Percentiles rank a stretch among this genome's conserved stretches.
phyloP scores from a whole-genome alignment of 2,797 vertebrate genomes.

The Xiphophorus birchmanni region DNA sequence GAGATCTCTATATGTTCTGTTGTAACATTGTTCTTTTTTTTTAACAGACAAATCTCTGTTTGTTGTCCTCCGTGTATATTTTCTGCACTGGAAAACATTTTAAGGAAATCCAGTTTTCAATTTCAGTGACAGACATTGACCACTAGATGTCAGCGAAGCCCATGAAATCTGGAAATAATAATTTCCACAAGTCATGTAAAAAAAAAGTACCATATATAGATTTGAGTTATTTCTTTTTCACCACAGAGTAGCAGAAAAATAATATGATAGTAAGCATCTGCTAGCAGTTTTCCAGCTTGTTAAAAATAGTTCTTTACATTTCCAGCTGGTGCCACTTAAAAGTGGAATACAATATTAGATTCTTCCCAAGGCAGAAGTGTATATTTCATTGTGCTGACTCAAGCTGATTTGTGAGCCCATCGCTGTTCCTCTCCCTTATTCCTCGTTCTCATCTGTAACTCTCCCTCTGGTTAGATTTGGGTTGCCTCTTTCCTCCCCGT shows the following conservation, averaged over 20 bases:
- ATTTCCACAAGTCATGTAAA: not conserved
- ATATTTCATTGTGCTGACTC: not conserved
- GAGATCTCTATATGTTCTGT: not conserved
- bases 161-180: conserved; percentile 3
- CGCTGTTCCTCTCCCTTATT: conserved; percentile 23
- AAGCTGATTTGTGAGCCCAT: conserved; percentile 4
- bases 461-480: conserved; percentile 17
- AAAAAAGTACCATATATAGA: not conserved
- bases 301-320: not conserved
- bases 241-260: not conserved
- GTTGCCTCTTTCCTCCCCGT: conserved; percentile 19
- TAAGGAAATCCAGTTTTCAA: not conserved
- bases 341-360: not conserved
- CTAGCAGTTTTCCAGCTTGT: not conserved
- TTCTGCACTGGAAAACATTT: not conserved
- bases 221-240: not conserved
- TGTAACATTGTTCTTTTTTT: not conserved
- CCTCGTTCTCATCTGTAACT: conserved; percentile 1
- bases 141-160: conserved; percentile 52
- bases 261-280: not conserved
- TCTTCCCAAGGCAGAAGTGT: conserved; percentile 7
- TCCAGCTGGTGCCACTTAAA: not conserved
- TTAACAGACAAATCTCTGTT: not conserved
- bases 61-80: not conserved
- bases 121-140: conserved; percentile 3